phyloP scores from a whole-genome alignment of 2,113 vertebrate genomes.

The Chlamydotis undulata region DNA sequence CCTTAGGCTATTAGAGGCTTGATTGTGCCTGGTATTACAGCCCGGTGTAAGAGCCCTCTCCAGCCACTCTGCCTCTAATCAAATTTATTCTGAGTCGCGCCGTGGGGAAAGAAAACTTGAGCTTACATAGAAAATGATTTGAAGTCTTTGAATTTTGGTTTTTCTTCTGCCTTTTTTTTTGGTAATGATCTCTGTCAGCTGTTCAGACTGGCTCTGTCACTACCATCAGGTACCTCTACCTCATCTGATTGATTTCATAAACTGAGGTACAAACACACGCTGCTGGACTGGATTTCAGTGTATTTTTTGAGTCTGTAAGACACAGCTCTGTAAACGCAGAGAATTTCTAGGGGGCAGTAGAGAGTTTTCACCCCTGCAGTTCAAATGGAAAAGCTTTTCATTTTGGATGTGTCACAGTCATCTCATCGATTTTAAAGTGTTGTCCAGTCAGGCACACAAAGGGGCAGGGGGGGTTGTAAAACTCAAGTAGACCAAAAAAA shows the following conservation, averaged over 20 bases:
- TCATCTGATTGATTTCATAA: background rate
- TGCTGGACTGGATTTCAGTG: conserved; percentile 39
- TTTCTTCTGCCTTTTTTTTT: conserved; percentile 12
- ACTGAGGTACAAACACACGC: background rate
- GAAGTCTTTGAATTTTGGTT: background rate
- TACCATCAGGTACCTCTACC: conserved; percentile 48
- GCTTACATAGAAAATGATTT: background rate
- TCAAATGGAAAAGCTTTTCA: conserved; percentile 22
- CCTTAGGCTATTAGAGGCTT: conserved; percentile 49
- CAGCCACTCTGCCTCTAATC: conserved; percentile 22
- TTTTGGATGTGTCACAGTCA: conserved; percentile 10
- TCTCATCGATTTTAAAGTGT: background rate
- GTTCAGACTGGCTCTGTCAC: conserved; percentile 32
- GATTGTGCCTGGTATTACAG: conserved; percentile 35
- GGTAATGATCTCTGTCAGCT: background rate
- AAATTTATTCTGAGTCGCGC: conserved; percentile 35
- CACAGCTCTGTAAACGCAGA: conserved; percentile 30
- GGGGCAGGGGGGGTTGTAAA: background rate
- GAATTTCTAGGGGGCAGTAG: conserved; percentile 6
- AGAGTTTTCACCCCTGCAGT: background rate
- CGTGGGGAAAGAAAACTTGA: conserved; percentile 4
- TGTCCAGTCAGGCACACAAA: conserved; percentile 11
- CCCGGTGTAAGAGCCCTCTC: conserved; percentile 1
- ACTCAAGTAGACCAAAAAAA: background rate
- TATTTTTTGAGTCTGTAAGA: conserved; percentile 6